Conservation (phyloP, 2,797 vertebrate species). For the Anabas testudineus region DNA sequence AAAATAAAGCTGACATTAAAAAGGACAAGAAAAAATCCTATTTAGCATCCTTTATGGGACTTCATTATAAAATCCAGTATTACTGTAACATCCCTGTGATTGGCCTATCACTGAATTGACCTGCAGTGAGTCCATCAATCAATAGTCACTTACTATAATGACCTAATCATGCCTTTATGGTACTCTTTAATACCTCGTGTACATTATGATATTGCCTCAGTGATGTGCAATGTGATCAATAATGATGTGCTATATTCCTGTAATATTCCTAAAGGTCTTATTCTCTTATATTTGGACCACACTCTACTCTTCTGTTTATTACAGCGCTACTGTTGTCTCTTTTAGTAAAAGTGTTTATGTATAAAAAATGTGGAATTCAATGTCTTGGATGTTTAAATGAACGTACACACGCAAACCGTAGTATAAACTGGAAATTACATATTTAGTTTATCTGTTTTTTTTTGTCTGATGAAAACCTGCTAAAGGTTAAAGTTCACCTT, state of each 20-base stretch:
- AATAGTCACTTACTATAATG: slow-evolving; percentile 29
- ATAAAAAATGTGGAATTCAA: not conserved
- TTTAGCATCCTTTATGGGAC: not conserved
- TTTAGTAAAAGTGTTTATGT: not conserved
- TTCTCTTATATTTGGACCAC: not conserved
- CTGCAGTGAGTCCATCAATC: slow-evolving; percentile 31
- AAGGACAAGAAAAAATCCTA: not conserved
- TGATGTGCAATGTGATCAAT: slow-evolving; percentile 41
- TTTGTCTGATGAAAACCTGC: not conserved
- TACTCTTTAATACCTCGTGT: slow-evolving; percentile 33
- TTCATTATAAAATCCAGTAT: not conserved
- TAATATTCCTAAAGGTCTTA: not conserved
- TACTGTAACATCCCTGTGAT: slow-evolving; percentile 11
- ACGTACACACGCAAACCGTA: too few relatives aligned
- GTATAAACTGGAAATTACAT: not conserved
- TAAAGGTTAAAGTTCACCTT: slow-evolving; percentile 30
- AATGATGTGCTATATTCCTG: not conserved
- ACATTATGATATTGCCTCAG: slow-evolving; percentile 21
- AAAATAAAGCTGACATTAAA: not conserved
- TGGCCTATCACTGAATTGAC: not conserved
- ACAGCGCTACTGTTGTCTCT: not conserved
- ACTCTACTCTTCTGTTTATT: not conserved
- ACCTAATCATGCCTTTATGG: slow-evolving; percentile 23
- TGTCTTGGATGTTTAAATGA: not conserved
- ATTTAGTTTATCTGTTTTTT: not conserved